Base-by-base conservation (phyloP, 2,888 invertebrate genomes). In the Nomada goodeniana region DNA sequence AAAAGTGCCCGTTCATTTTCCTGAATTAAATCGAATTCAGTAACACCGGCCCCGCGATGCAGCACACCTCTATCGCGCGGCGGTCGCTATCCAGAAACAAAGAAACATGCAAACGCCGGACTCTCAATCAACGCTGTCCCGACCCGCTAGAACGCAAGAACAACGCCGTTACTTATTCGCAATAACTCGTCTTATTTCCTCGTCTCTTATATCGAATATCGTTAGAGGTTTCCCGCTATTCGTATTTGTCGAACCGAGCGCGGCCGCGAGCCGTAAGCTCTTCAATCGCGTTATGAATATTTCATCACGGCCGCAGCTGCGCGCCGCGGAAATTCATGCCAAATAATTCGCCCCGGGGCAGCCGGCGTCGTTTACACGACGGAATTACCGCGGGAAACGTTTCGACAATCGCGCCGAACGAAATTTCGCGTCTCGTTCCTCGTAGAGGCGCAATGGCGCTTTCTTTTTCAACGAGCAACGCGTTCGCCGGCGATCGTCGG, bases 211-310 rank as follows among this genome's bases (percentile, higher is more conserved):
- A 63, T 63, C 63, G 61, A 42, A 44, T 72, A 63, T 74, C 57
- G 67, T 67, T 75, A 75, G 60, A 75, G 52, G 52, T 60, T 67
- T 75, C 52, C 44, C 44, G 63, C 55, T 65, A 50, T 42, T 36
- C 61, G 29, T 42, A 55, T 75, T 75, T 68, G 75, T 60, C 75
- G 72, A 74, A 74, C 64, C 55, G 72, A n/a, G 53, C 72, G 44
- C 53, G 63, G 61, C 53, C 20, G 18, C 18, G 53, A 44, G 53
- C 13, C 42, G 72, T 63, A 63, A 63, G 64, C 72, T 72, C 77
- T 60, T 83, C 82, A 77, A 77, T 82, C 77, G 74, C 77, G 72
- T 60, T 77, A 83, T 82, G 82, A 82, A 83, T 83, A 83, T 83
- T 83, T 82, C 82, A 82, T 82, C 71, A 55, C 50, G 67, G 29